Evolutionary conservation across 1,140 invertebrate species (phyloP), one percentile per base, ranked within the genome.

Genomic region (Lethrus apterus): DNA sequence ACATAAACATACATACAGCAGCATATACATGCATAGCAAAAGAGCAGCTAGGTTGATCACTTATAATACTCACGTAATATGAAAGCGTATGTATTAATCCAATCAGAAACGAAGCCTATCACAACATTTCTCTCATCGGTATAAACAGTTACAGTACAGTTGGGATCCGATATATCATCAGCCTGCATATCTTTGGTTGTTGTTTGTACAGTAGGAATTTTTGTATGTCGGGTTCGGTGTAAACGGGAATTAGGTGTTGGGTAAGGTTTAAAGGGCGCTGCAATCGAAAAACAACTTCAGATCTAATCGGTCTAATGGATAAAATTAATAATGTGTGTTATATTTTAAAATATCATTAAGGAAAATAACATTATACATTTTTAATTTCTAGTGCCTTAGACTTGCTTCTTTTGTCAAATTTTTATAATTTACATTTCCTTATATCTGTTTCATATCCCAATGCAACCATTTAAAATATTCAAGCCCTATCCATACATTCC

Each of bases 71-170:
- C n/a, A 26, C 23, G 23, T 26, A n/a, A 7, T 7, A 26, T 5
- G n/a, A 26, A 26, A 5, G 5, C 5, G 13, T 41, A 41, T 2
- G 36, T 18, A 41, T 41, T 41, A 17, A 41, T 41, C 36, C 36
- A 41, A 4, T 41, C 36, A n/a, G 36, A 41, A 41, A 41, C 18
- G 36, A 41, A 41, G 18, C 36, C 36, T 10, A 41, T 41, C n/a
- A 20, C 36, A 13, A 2, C 13, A 23, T 13, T 24, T 20, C 19
- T 41, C n/a, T 36, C 34, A 26, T 26, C 23, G 36, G 9, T 18
- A 21, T 24, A 24, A n/a, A 23, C 13, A 11, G 32, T 34, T 5
- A 13, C 24, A 10, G 18, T 41, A 24, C 36, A 41, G 21, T 41
- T 23, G 18, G 9, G 18, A 21, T 23, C 18, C n/a, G 19, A 21